Evolutionary conservation across 2,888 invertebrate species (phyloP).

Genomic region (Epistrophella euchroma): DNA sequence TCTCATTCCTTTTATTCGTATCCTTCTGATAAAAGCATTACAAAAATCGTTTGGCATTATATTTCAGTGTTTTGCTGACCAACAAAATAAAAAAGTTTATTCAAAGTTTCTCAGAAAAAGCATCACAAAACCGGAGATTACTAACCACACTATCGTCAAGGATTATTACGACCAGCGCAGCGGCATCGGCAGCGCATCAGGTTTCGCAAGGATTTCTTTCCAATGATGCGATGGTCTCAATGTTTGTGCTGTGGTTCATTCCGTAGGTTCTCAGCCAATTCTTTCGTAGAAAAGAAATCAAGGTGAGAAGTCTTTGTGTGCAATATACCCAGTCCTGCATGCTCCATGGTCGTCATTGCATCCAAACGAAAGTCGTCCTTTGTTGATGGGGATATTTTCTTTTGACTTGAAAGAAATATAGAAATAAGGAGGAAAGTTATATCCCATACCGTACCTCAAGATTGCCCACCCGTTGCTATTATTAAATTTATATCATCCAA

Average conservation of each 20-base stretch:
- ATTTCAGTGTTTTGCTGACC: conserved; percentile 63
- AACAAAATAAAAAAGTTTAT: conserved; percentile 68
- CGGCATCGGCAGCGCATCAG: neutral
- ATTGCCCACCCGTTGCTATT: conserved; percentile 45
- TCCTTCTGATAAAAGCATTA: conserved; percentile 71
- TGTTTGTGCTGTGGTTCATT: conserved; percentile 34
- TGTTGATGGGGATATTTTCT: conserved; percentile 16
- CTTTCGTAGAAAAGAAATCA: conserved; percentile 48
- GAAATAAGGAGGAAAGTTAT: neutral
- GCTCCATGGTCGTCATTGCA: neutral
- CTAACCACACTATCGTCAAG: conserved; percentile 64
- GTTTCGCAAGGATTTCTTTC: conserved; percentile 21
- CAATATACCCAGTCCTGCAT: neutral
- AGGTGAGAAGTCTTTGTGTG: conserved; percentile 57
- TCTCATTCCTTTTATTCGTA: conserved; percentile 63
- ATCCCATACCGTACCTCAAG: neutral
- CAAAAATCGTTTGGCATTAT: conserved; percentile 70
- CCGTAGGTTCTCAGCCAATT: conserved; percentile 43
- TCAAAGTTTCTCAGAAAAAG: conserved; percentile 62
- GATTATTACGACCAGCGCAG: conserved; percentile 46
- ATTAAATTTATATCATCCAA: conserved; percentile 75
- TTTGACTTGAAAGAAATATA: conserved; percentile 17
- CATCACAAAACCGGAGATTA: conserved; percentile 55
- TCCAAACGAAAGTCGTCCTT: conserved; percentile 14
- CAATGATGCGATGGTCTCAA: neutral